A percentile compares a stretch with the other conserved stretches of the same genome.
These are phyloP conservation scores for Dorcus hopei DNA, from an alignment of 2,888 invertebrate genomes.

Conservation along the genomic window DNA sequence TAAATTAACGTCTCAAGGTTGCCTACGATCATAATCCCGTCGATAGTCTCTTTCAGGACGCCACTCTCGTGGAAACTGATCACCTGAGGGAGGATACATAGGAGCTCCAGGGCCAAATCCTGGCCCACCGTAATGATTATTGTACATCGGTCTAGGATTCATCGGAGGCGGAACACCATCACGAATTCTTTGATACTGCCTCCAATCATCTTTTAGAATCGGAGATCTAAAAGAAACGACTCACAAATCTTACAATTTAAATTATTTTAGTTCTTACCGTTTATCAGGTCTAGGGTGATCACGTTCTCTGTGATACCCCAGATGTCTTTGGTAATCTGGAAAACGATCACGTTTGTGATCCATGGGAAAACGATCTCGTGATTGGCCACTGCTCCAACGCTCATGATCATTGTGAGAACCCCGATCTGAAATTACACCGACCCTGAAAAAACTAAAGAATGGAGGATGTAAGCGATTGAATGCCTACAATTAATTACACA, in stretches of 20 bases:
- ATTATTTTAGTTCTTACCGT: slow-evolving; percentile 31
- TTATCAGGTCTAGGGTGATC: slow-evolving; percentile 53
- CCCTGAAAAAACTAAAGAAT: slow-evolving; percentile 81
- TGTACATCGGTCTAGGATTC: slow-evolving; percentile 34
- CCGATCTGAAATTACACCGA: slow-evolving; percentile 60
- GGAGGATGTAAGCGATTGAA: slow-evolving; percentile 63
- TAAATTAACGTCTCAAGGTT: slow-evolving; percentile 20
- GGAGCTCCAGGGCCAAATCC: slow-evolving; percentile 28
- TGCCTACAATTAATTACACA: background rate
- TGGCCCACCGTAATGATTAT: slow-evolving; percentile 29
- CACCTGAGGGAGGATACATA: slow-evolving; percentile 37
- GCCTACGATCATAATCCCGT: slow-evolving; percentile 43
- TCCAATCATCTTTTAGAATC: slow-evolving; percentile 41
- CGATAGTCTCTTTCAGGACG: slow-evolving; percentile 46
- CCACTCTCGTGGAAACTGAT: slow-evolving; percentile 42
- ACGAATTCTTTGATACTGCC: slow-evolving; percentile 33
- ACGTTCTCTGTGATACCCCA: slow-evolving; percentile 56
- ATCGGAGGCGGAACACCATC: slow-evolving; percentile 33
- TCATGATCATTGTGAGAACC: slow-evolving; percentile 35
- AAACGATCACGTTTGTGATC: slow-evolving; percentile 63
- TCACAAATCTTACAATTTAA: background rate
- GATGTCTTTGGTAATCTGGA: slow-evolving; percentile 52
- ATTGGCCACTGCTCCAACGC: slow-evolving; percentile 34
- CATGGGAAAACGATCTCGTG: slow-evolving; percentile 37
- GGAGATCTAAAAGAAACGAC: slow-evolving; percentile 33